phyloP scores from a whole-genome alignment of 2,888 invertebrate genomes.

The Protonemura montana region DNA sequence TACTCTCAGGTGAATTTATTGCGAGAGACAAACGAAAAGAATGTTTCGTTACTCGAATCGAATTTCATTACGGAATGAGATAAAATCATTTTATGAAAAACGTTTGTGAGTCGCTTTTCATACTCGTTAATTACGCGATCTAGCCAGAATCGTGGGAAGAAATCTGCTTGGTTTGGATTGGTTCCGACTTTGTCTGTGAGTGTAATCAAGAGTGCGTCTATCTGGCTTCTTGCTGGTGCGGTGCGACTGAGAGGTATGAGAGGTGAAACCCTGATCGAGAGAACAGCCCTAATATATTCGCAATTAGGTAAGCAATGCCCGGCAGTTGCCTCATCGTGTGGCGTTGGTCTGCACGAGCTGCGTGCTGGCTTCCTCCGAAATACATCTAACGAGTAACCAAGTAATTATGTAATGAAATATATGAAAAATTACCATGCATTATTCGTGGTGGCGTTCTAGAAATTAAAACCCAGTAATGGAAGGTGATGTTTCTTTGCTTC shows the following conservation, averaged over 20 bases:
- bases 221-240: neutral
- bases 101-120: neutral
- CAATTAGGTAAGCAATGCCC: neutral
- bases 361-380: neutral
- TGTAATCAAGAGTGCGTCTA: neutral
- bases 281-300: slow-evolving; percentile 4
- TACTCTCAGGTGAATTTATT: neutral
- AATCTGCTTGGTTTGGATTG: neutral
- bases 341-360: neutral
- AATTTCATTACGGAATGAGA: neutral
- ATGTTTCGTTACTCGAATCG: neutral
- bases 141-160: neutral
- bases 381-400: neutral
- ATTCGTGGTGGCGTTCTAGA: neutral
- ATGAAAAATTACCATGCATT: neutral
- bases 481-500: neutral
- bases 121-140: neutral
- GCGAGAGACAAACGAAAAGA: neutral
- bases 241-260: neutral
- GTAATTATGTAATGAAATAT: neutral
- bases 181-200: neutral
- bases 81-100: neutral
- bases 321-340: neutral
- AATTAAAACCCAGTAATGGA: neutral
- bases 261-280: neutral